Conservation (phyloP, 64 coral and sea anemone genomes). For the Orbicella faveolata region DNA sequence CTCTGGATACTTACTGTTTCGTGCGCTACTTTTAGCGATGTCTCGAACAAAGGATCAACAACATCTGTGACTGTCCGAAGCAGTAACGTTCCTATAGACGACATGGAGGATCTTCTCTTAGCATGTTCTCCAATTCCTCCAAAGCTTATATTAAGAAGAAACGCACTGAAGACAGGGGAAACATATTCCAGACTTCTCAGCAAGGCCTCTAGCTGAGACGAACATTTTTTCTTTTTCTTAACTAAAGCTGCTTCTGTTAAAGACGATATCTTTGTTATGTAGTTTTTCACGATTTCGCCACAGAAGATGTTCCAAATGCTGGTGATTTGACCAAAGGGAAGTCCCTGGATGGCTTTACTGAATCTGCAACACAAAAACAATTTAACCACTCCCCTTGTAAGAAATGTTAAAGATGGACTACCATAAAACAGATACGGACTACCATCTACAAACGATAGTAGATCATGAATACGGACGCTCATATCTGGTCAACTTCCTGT, state of each 20-base stretch:
- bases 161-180: constrained; percentile 32
- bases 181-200: constrained; percentile 21
- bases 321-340: constrained; percentile 40
- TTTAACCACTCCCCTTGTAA: no score
- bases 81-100: constrained; percentile 31
- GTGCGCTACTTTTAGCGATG: neutral
- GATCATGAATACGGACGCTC: no score
- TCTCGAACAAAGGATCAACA: constrained; percentile 36
- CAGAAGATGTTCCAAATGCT: constrained; percentile 41
- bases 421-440: no score
- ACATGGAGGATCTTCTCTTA: constrained; percentile 26
- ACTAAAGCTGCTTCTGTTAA: neutral
- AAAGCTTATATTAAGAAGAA: constrained; percentile 68
- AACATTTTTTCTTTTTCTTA: constrained; percentile 7
- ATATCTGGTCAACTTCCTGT: neutral
- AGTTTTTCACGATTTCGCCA: constrained; percentile 34
- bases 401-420: no score
- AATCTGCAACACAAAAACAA: constrained; percentile 7
- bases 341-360: constrained; percentile 23
- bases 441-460: no score
- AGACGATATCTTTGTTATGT: neutral
- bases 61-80: constrained; percentile 20
- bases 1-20: constrained; percentile 11
- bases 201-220: neutral
- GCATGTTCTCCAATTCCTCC: constrained; percentile 63